A percentile compares a stretch with the other conserved stretches of the same genome.
Conservation (phyloP, 2,113 vertebrate species). For the Condylura cristata region DNA sequence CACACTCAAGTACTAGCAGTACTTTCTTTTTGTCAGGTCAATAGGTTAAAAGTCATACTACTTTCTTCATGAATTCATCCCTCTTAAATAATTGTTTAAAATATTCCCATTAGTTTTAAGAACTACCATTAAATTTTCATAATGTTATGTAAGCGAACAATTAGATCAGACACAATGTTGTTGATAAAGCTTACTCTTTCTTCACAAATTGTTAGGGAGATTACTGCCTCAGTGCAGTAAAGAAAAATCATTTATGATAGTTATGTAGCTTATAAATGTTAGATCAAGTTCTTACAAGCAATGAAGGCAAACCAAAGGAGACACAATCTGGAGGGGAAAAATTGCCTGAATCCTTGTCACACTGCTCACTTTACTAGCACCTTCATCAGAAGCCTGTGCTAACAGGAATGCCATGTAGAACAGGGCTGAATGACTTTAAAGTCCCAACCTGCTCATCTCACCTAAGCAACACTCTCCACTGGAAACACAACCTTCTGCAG, state of each 20-base stretch:
- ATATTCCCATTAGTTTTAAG: conserved; percentile 18
- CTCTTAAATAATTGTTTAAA: neutral
- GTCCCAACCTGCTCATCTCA: neutral
- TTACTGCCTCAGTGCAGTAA: neutral
- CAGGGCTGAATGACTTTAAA: neutral
- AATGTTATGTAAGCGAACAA: neutral
- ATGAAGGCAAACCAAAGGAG: neutral
- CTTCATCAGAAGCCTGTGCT: neutral
- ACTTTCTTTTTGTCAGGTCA: neutral
- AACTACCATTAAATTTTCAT: neutral
- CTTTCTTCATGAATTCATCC: neutral
- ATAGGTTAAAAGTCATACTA: neutral
- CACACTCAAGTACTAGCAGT: neutral
- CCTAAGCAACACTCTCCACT: neutral
- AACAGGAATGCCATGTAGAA: accelerated
- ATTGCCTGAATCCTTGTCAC: accelerated
- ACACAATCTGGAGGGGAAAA: neutral
- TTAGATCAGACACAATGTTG: neutral
- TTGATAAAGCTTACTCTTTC: neutral
- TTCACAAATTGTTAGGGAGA: neutral
- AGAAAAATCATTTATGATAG: neutral
- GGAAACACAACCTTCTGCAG: neutral
- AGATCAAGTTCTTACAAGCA: neutral
- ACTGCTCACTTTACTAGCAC: neutral
- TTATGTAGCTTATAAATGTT: neutral